A percentile compares a stretch with the other conserved stretches of the same genome.
Conservation (phyloP, 1,140 invertebrate genomes). For the Coenobita brevimanus region DNA sequence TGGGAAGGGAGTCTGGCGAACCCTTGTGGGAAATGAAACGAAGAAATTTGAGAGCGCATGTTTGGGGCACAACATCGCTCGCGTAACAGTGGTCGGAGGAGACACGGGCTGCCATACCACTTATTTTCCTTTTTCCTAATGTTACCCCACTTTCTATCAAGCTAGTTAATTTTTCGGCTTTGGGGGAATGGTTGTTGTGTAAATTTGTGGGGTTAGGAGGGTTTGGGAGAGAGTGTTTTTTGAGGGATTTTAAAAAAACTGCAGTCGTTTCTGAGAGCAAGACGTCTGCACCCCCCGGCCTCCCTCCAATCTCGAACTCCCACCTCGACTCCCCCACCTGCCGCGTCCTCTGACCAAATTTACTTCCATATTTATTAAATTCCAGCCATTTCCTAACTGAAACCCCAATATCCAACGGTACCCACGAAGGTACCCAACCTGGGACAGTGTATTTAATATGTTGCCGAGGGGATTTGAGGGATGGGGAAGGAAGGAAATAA, state of each 20-base stretch:
- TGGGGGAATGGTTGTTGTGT: no score
- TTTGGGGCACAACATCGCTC: slow-evolving; percentile 31
- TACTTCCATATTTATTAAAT: slow-evolving; percentile 8
- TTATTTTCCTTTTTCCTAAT: neutral
- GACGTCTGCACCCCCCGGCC: neutral
- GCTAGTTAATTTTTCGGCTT: no score
- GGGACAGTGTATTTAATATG: no score
- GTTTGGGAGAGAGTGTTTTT: no score
- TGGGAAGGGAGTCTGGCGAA: neutral
- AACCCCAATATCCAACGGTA: neutral
- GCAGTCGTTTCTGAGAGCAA: no score
- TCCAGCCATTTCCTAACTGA: slow-evolving; percentile 7
- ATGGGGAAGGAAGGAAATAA: no score
- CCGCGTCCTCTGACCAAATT: neutral
- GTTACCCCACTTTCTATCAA: neutral
- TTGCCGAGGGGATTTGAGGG: no score
- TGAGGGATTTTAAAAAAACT: no score
- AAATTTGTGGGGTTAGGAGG: no score
- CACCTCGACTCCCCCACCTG: neutral
- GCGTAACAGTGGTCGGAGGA: slow-evolving; percentile 26
- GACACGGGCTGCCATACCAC: neutral
- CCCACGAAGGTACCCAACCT: no score
- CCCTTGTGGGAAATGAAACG: no score
- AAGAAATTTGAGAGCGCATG: neutral
- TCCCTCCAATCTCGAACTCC: neutral